Evolutionary conservation across 2,113 vertebrate genomes (phyloP), one percentile per base, ranked within the genome.

Genomic region (Pseudopipra pipra): DNA sequence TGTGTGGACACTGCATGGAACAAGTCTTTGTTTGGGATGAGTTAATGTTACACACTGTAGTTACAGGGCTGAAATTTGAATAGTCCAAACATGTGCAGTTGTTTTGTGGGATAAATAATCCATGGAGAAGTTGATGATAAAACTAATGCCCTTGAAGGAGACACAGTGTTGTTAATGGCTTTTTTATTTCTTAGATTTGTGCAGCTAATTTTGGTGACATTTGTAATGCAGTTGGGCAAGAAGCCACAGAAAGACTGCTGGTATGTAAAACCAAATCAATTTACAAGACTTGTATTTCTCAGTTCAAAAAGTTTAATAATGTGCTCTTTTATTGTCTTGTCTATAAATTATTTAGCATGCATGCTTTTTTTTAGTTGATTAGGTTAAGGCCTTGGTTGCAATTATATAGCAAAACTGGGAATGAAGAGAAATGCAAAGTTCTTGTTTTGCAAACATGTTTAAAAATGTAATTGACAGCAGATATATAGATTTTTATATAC

Each of bases 161-260:
- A 12, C 33, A 65, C 35, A 51, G 23, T 52, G 10, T 56, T 84
- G 27, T 66, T 90, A 8, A 55, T 77, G 15, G 46, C 20, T 82
- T 75, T 65, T 31, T 82, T 67, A 67, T 94, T 86, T 91, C 85
- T 82, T 95, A 99, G 99, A 99, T 99, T 52, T 99, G 98, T 95
- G 98, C 99, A 68, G 98, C 98, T 78, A 98, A 99, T 96, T 99
- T 99, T 96, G 99, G 99, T 82, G 99, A 99, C 90, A 98, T 99
- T 95, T 99, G 99, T 97, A 99, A 98, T 80, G 98, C 99, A 66
- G 98, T 99, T 75, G 99, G 99, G 74, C 98, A 98, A 86, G 99
- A 99, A 91, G 98, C 99, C 85, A 99, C 99, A 80, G 99, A 99
- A 97, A 99, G 99, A 81, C 97, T 99, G 93, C 96, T 99, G 99